Conservation (phyloP, 2,797 vertebrate genomes). For the Onychomys leucogaster region DNA sequence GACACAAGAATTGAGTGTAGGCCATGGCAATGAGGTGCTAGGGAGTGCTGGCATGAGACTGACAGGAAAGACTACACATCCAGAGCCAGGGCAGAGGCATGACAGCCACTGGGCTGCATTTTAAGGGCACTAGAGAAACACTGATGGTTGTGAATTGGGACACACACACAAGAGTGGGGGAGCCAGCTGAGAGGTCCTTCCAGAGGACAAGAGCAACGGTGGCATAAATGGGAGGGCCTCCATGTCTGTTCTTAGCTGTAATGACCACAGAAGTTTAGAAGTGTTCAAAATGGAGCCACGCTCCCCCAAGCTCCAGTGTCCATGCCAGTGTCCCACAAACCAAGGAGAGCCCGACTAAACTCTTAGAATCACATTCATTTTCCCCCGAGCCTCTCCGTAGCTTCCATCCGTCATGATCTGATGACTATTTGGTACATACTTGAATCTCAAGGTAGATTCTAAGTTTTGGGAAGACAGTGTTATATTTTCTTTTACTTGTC, state of each 20-base stretch:
- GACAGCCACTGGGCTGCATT: background rate
- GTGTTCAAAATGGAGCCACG: background rate
- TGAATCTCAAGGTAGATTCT: background rate
- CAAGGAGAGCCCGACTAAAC: background rate
- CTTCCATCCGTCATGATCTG: background rate
- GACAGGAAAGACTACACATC: background rate
- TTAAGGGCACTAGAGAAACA: background rate
- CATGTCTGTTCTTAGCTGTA: background rate
- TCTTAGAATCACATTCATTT: background rate
- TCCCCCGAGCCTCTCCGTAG: background rate
- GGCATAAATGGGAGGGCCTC: background rate
- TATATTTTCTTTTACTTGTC: background rate
- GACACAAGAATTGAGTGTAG: background rate
- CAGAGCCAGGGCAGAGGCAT: no score
- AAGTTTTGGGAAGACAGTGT: background rate
- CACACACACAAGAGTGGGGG: background rate
- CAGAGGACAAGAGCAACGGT: background rate
- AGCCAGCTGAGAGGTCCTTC: background rate
- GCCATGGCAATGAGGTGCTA: background rate
- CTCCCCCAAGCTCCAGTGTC: background rate
- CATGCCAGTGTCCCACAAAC: background rate
- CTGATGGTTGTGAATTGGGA: background rate
- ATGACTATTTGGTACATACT: background rate
- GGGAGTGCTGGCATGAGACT: background rate
- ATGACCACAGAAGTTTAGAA: background rate